phyloP scores from a whole-genome alignment of 2,113 vertebrate genomes.

The Microtus ochrogaster region DNA sequence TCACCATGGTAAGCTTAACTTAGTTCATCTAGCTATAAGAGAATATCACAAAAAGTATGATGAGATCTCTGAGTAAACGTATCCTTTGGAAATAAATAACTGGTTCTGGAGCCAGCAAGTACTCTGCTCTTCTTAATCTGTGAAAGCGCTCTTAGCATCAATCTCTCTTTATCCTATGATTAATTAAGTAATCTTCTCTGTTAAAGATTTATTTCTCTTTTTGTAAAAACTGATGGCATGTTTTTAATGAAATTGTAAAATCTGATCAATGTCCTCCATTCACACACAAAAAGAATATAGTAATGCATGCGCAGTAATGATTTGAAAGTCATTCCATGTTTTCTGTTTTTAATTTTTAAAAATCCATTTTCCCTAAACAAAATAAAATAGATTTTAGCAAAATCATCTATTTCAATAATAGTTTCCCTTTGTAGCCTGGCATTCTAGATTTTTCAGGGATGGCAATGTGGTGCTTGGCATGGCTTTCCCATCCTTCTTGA shows the following conservation, averaged over 20 bases:
- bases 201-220: conserved; percentile 85
- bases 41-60: conserved; percentile 34
- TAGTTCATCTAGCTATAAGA: background rate
- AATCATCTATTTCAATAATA: conserved; percentile 15
- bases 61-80: conserved; percentile 50
- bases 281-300: conserved; percentile 63
- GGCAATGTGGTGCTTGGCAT: background rate
- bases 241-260: conserved; percentile 83
- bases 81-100: conserved; percentile 72
- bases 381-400: conserved; percentile 4
- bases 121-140: conserved; percentile 77
- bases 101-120: background rate
- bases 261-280: conserved; percentile 81
- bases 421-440: background rate
- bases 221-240: conserved; percentile 76
- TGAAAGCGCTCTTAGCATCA: conserved; percentile 71
- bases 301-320: conserved; percentile 75
- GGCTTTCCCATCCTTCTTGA: background rate
- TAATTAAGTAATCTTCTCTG: conserved; percentile 83
- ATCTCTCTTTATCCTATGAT: conserved; percentile 81
- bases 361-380: conserved; percentile 49
- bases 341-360: conserved; percentile 60
- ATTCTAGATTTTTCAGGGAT: background rate
- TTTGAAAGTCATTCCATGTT: conserved; percentile 72
- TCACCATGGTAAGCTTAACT: conserved; percentile 40